A percentile compares a stretch with the other conserved stretches of the same genome.
Conservation (phyloP, 2,113 vertebrate species). For the Neopipo cinnamomea region DNA sequence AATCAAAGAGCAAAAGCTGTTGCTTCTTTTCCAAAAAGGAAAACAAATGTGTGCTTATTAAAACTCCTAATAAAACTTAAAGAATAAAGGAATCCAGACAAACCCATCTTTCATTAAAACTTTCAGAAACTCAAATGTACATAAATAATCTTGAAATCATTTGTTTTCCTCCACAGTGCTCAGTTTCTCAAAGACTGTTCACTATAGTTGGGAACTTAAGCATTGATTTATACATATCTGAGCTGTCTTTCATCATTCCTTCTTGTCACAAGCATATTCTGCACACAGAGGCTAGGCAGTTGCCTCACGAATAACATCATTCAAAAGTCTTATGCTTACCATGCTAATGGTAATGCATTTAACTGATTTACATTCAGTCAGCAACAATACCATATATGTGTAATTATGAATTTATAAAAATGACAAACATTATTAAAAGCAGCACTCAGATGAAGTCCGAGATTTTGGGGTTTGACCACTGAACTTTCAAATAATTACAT, state of each 20-base stretch:
- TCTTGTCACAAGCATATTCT: not conserved
- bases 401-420: not conserved
- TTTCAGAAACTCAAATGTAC: not conserved
- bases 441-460: not conserved
- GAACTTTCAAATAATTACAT: not conserved
- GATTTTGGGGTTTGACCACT: not conserved
- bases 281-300: not conserved
- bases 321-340: not conserved
- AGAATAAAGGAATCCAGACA: not conserved
- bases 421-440: not conserved
- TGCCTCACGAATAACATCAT: not conserved
- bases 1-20: not conserved
- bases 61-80: not conserved
- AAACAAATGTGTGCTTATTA: not conserved
- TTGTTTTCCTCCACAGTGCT: not conserved
- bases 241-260: conserved; percentile 30
- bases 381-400: not conserved
- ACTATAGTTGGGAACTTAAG: not conserved
- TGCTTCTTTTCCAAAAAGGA: not conserved
- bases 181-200: not conserved
- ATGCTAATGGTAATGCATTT: not conserved
- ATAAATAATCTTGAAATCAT: not conserved
- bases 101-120: not conserved
- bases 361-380: not conserved
- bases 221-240: conserved; percentile 28